Conservation (phyloP, 2,113 vertebrate species). For the Aramus guarauna region DNA sequence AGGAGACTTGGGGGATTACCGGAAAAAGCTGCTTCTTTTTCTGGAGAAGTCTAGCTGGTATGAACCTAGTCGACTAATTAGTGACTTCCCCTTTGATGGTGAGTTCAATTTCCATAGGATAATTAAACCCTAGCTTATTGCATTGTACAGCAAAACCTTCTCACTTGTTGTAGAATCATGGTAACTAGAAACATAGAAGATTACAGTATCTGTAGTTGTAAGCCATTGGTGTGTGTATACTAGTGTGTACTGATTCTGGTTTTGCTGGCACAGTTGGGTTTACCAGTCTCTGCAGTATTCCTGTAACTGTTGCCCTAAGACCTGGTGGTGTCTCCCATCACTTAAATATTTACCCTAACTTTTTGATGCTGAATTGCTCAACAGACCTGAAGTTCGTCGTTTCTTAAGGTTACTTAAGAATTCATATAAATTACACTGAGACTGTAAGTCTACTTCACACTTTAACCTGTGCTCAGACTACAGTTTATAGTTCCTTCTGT, state of each 20-base stretch:
- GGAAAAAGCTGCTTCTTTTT: conserved; percentile 88
- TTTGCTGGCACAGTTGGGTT: neutral
- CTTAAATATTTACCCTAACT: neutral
- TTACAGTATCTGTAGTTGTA: neutral
- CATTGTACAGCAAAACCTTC: neutral
- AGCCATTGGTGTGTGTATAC: neutral
- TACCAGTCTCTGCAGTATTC: neutral
- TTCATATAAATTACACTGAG: neutral
- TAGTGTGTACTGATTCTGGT: neutral
- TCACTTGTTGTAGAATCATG: neutral
- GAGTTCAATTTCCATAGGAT: conserved; percentile 32
- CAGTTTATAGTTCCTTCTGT: neutral
- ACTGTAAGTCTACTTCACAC: no score
- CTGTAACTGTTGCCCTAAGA: neutral
- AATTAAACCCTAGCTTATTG: neutral
- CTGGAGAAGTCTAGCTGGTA: conserved; percentile 89
- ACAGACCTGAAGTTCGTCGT: neutral
- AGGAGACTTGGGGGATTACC: conserved; percentile 88
- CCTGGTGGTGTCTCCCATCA: neutral
- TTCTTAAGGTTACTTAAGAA: neutral
- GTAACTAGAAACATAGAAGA: neutral
- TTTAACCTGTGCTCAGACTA: neutral
- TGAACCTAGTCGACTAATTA: conserved; percentile 90
- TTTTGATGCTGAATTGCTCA: neutral
- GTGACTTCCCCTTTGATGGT: conserved; percentile 98